A percentile compares a stretch with the other conserved stretches of the same genome.
phyloP scores from a whole-genome alignment of 2,888 invertebrate species.

The Latheticus oryzae region DNA sequence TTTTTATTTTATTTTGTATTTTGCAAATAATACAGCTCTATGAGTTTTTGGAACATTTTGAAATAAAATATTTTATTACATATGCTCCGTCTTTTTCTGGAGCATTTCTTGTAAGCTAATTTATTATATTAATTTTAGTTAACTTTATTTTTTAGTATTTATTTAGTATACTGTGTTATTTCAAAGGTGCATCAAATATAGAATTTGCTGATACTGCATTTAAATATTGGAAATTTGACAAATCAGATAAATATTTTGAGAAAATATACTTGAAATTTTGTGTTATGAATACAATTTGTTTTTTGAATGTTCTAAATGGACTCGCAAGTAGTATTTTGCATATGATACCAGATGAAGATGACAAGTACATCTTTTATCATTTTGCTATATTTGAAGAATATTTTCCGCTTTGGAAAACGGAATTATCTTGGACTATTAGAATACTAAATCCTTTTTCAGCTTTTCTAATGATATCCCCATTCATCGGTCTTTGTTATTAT shows the following conservation, averaged over 20 bases:
- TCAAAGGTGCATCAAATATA: too few relatives aligned
- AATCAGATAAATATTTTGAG: neutral
- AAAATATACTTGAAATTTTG: neutral
- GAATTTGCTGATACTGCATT: too few relatives aligned
- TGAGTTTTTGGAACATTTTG: slow-evolving; percentile 8
- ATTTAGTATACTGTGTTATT: neutral
- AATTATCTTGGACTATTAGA: neutral
- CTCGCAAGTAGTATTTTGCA: slow-evolving; percentile 3
- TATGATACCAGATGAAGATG: slow-evolving; percentile 9
- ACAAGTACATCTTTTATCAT: slow-evolving; percentile 2
- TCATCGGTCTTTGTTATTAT: neutral
- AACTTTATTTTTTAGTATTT: neutral
- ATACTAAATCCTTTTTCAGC: neutral
- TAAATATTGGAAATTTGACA: neutral
- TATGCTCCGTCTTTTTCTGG: slow-evolving; percentile 8
- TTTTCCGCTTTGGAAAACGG: neutral
- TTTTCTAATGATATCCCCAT: slow-evolving; percentile 1
- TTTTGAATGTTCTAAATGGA: too few relatives aligned
- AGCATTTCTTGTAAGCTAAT: slow-evolving; percentile 3
- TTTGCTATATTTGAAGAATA: slow-evolving; percentile 5
- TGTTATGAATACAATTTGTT: too few relatives aligned
- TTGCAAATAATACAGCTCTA: slow-evolving; percentile 6
- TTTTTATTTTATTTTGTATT: too few relatives aligned
- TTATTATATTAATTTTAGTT: neutral
- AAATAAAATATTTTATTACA: slow-evolving; percentile 4